Percentiles rank a stretch among this genome's conserved stretches.
Conservation (phyloP, 1,140 invertebrate genomes). For the Scaptomyza pallida region DNA sequence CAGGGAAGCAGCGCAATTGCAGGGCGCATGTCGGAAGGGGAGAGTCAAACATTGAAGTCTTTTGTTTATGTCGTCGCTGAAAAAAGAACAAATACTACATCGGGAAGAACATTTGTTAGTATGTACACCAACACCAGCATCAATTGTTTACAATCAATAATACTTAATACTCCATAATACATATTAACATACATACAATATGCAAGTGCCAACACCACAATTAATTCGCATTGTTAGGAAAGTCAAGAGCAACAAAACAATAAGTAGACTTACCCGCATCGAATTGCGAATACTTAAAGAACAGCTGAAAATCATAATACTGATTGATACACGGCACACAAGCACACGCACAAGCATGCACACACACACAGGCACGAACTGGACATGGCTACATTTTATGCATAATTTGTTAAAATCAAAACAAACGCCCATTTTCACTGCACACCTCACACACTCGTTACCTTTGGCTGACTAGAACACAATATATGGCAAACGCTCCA, state of each 20-base stretch:
- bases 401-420: slow-evolving; percentile 38
- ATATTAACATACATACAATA: slow-evolving; percentile 10
- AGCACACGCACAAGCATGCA: slow-evolving; percentile 4
- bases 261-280: slow-evolving; percentile 38
- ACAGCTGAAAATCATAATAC: slow-evolving; percentile 26
- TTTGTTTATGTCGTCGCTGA: slow-evolving; percentile 49
- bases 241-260: slow-evolving; percentile 20
- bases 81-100: slow-evolving; percentile 15
- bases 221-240: slow-evolving; percentile 23
- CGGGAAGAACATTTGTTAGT: slow-evolving; percentile 23
- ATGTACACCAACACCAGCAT: slow-evolving; percentile 39
- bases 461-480: slow-evolving; percentile 13
- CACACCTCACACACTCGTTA: slow-evolving; percentile 28
- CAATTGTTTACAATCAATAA: slow-evolving; percentile 34
- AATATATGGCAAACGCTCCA: slow-evolving; percentile 5
- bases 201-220: slow-evolving; percentile 41
- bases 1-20: slow-evolving; percentile 23
- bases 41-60: slow-evolving; percentile 67
- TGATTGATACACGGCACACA: slow-evolving; percentile 9
- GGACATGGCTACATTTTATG: slow-evolving; percentile 25
- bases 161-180: slow-evolving; percentile 1
- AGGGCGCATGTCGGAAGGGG: slow-evolving; percentile 10
- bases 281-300: slow-evolving; percentile 27
- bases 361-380: slow-evolving; percentile 7
- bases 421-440: slow-evolving; percentile 28